Conservation (phyloP, 2,888 invertebrate genomes). For the Leptinotarsa tumamoca region DNA sequence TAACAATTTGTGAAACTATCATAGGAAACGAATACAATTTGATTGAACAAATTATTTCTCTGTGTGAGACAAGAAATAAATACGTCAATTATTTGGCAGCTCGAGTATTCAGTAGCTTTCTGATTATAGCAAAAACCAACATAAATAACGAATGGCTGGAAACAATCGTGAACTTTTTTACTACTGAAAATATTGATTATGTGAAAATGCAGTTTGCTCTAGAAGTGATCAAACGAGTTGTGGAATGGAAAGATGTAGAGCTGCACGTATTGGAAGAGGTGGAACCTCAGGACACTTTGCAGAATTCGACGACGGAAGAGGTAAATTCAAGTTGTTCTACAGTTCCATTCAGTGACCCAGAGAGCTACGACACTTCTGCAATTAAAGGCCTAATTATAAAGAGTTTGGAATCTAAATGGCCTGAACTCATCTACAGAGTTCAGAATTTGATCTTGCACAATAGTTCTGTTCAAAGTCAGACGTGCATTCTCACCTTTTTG, state of each 20-base stretch:
- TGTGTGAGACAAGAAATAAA: conserved; percentile 82
- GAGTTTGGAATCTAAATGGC: conserved; percentile 88
- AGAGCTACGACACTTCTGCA: conserved; percentile 86
- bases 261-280: conserved; percentile 79
- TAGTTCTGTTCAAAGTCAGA: conserved; percentile 74
- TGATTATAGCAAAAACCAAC: conserved; percentile 85
- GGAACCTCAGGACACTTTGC: conserved; percentile 56
- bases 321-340: conserved; percentile 68
- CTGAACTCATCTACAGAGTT: conserved; percentile 80
- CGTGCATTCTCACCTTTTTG: conserved; percentile 83
- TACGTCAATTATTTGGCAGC: conserved; percentile 85
- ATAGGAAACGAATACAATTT: conserved; percentile 85
- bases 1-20: conserved; percentile 83
- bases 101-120: conserved; percentile 83
- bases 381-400: conserved; percentile 89
- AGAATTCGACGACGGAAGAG: conserved; percentile 24
- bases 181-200: conserved; percentile 75
- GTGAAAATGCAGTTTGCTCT: conserved; percentile 85
- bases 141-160: conserved; percentile 85
- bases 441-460: conserved; percentile 71
- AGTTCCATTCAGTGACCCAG: conserved; percentile 79
- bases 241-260: conserved; percentile 89
- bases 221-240: conserved; percentile 86
- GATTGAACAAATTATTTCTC: conserved; percentile 84
- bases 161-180: conserved; percentile 79